phyloP scores from a whole-genome alignment of 2,888 invertebrate genomes.

The Marronus borbonicus region DNA sequence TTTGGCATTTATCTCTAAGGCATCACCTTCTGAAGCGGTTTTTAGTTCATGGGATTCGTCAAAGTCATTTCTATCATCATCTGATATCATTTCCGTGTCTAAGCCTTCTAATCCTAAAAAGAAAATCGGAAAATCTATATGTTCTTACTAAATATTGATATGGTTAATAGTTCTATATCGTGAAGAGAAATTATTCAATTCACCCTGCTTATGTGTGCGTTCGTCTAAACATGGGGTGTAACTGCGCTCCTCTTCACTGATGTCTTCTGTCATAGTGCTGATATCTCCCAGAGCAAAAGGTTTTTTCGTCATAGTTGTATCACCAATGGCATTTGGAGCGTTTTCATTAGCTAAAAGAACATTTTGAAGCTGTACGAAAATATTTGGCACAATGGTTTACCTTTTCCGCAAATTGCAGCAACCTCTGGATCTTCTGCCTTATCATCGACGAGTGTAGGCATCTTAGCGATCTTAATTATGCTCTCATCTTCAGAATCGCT shows the following conservation, averaged over 20 bases:
- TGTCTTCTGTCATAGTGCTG: conserved; percentile 76
- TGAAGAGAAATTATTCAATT: neutral
- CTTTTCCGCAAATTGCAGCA: neutral
- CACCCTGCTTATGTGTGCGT: conserved; percentile 64
- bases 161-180: no score
- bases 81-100: conserved; percentile 84
- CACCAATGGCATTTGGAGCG: conserved; percentile 15
- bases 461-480: conserved; percentile 61
- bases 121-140: neutral
- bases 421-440: conserved; percentile 52
- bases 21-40: conserved; percentile 69
- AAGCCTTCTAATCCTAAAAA: conserved; percentile 70
- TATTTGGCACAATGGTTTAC: neutral
- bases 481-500: conserved; percentile 69
- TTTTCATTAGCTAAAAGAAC: conserved; percentile 54
- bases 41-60: conserved; percentile 72
- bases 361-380: neutral
- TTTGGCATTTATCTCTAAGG: conserved; percentile 69
- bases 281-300: conserved; percentile 66
- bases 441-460: conserved; percentile 16
- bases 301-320: conserved; percentile 41
- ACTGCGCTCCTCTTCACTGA: conserved; percentile 79
- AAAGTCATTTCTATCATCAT: conserved; percentile 80
- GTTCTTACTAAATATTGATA: no score
- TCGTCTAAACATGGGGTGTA: conserved; percentile 84